Percentiles rank a stretch among this genome's conserved stretches.
phyloP scores from a whole-genome alignment of 2,113 vertebrate species.

The Eonycteris spelaea region DNA sequence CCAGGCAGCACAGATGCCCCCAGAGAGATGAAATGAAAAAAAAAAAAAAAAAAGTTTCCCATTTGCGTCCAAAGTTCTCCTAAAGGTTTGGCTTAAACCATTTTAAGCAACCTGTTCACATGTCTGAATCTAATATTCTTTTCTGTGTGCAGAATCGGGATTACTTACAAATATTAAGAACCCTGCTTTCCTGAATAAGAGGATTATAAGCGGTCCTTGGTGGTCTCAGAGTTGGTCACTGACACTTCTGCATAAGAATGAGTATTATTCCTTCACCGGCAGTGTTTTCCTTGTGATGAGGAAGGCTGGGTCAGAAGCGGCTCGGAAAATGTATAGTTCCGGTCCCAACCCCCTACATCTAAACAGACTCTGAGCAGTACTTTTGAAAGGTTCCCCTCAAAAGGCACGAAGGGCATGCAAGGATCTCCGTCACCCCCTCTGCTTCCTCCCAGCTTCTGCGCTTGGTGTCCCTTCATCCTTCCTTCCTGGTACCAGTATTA shows the following conservation, averaged over 20 bases:
- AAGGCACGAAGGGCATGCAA: neutral
- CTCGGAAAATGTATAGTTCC: neutral
- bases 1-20: accelerated
- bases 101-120: conserved; percentile 9
- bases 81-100: neutral
- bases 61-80: neutral
- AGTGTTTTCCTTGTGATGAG: neutral
- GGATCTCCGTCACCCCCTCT: accelerated
- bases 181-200: conserved; percentile 47
- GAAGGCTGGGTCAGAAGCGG: neutral
- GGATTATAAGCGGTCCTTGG: conserved; percentile 58
- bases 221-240: conserved; percentile 40
- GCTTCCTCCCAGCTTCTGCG: neutral
- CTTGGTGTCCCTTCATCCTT: neutral
- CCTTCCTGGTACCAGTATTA: neutral
- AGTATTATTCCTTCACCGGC: neutral
- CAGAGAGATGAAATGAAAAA: neutral
- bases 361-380: neutral
- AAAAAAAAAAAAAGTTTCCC: neutral
- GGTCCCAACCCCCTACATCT: neutral
- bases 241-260: conserved; percentile 41
- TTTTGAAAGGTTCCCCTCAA: neutral
- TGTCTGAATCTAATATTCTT: conserved; percentile 6
- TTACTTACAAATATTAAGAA: conserved; percentile 54
- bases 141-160: conserved; percentile 2